Percentiles rank a stretch among this genome's conserved stretches.
These are phyloP conservation scores for Apantesis nais DNA, from an alignment of 2,888 invertebrate species.

Conservation along the genomic window DNA sequence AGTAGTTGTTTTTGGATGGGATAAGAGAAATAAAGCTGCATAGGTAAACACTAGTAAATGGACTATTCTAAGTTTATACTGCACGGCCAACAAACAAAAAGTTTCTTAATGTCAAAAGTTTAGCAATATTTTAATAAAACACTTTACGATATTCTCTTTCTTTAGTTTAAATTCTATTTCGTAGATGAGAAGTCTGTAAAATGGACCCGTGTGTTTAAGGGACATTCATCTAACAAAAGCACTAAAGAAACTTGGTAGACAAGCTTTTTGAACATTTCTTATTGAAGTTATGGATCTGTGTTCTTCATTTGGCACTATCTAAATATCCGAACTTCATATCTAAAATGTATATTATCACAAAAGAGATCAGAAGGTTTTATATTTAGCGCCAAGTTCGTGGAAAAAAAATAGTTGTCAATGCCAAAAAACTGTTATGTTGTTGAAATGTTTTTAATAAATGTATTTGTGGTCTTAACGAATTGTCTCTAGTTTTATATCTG, in stretches of 20 bases:
- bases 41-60: not conserved
- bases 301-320: conserved; percentile 1
- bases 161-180: conserved; percentile 22
- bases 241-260: conserved; percentile 30
- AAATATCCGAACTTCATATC: conserved; percentile 8
- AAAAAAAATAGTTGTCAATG: not conserved
- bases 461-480: too few species aligned
- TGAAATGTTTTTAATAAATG: too few species aligned
- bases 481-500: too few species aligned
- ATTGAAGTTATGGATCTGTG: conserved; percentile 18
- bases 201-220: conserved; percentile 30
- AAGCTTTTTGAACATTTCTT: conserved; percentile 32
- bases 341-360: not conserved
- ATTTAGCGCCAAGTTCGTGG: not conserved
- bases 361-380: not conserved
- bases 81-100: not conserved
- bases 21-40: not conserved
- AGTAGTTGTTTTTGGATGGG: not conserved
- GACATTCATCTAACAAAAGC: conserved; percentile 38
- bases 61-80: not conserved
- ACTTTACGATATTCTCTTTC: not conserved
- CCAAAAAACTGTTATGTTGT: not conserved
- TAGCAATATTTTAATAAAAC: not conserved
- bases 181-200: conserved; percentile 33
- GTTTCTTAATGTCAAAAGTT: not conserved